Percentiles rank a stretch among this genome's conserved stretches.
Conservation (phyloP, 2,888 invertebrate species). For the Trypoxylon attenuatum region DNA sequence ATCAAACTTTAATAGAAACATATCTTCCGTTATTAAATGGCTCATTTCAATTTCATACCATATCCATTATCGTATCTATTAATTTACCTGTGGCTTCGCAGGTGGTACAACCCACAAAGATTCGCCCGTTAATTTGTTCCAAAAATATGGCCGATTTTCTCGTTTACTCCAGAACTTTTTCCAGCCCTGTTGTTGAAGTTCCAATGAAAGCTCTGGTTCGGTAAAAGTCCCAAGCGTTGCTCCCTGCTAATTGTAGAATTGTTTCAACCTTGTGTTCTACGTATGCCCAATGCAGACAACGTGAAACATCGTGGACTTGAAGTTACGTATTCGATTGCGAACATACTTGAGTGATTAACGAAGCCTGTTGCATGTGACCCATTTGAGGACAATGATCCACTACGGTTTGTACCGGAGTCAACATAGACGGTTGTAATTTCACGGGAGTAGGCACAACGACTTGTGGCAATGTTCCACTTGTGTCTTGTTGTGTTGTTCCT, state of each 20-base stretch:
- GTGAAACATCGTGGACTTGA: no score
- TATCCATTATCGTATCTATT: no score
- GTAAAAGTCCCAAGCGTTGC: conserved; percentile 65
- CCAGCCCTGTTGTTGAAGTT: conserved; percentile 92
- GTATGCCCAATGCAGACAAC: no score
- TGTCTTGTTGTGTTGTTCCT: conserved; percentile 65
- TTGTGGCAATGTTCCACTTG: conserved; percentile 64
- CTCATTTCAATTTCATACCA: no score
- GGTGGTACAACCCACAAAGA: conserved; percentile 98
- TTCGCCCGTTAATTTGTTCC: conserved; percentile 96
- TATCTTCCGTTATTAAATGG: conserved; percentile 3
- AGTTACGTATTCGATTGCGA: no score
- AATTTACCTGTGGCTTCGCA: conserved; percentile 79
- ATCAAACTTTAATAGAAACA: conserved; percentile 80
- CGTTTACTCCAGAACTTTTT: conserved; percentile 97
- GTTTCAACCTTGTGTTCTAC: no score
- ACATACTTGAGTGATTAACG: conserved; percentile 62
- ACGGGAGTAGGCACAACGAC: conserved; percentile 75
- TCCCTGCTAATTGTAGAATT: no score
- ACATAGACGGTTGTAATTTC: conserved; percentile 70
- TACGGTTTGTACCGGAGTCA: conserved; percentile 64
- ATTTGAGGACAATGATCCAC: conserved; percentile 64
- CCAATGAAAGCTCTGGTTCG: conserved; percentile 78
- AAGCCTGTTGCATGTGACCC: conserved; percentile 71
- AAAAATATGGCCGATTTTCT: conserved; percentile 96